Conservation (phyloP, 1,140 invertebrate genomes). For the Acromyrmex heyeri region DNA sequence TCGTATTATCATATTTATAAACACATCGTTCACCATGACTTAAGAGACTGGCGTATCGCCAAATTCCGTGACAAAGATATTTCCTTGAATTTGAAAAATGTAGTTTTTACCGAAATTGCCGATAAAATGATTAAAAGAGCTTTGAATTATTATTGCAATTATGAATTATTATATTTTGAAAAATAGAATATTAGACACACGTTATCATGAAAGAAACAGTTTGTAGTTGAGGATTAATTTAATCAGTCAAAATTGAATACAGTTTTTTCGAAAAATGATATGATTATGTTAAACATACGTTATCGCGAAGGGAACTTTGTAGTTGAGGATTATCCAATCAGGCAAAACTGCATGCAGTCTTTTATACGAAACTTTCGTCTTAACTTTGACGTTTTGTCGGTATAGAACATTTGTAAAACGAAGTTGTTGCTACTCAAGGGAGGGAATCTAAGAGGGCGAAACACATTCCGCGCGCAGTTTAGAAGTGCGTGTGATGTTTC, state of each 20-base stretch:
- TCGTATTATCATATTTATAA: conserved; percentile 39
- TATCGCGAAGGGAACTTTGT: neutral
- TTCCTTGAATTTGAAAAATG: neutral
- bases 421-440: conserved; percentile 71
- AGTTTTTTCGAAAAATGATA: too few species aligned
- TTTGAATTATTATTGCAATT: neutral
- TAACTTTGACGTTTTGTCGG: conserved; percentile 45
- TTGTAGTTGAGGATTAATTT: conserved; percentile 17
- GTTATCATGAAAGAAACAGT: neutral
- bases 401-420: conserved; percentile 54
- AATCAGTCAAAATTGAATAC: neutral
- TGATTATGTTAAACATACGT: neutral
- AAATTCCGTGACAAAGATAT: conserved; percentile 4
- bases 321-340: conserved; percentile 21
- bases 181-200: neutral
- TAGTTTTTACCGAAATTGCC: neutral
- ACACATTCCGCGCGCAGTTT: conserved; percentile 63
- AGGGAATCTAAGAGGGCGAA: conserved; percentile 63
- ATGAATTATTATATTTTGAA: neutral
- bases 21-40: neutral
- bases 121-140: neutral
- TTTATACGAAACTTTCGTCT: conserved; percentile 31
- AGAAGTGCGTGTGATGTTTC: conserved; percentile 74
- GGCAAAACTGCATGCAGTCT: neutral
- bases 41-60: neutral